Conservation (phyloP, 2,113 vertebrate species). For the Clinocottus analis region DNA sequence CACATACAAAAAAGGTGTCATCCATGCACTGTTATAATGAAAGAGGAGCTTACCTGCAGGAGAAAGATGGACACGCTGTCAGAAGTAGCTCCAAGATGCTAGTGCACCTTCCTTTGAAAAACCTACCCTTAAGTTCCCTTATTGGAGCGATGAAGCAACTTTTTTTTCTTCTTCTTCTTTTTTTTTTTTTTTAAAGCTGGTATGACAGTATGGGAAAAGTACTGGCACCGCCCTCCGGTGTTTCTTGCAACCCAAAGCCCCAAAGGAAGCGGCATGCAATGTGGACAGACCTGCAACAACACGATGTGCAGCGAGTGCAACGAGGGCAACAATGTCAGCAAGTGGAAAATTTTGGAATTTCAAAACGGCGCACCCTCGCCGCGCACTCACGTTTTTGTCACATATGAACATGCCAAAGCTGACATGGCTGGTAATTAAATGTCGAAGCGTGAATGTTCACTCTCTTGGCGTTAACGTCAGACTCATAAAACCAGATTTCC, state of each 20-base stretch:
- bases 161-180: not conserved
- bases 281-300: slow-evolving; percentile 40
- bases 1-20: not conserved
- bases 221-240: slow-evolving; percentile 58
- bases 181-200: slow-evolving; percentile 1
- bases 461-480: not conserved
- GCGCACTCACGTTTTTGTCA: not conserved
- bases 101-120: not conserved
- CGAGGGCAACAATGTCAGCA: not conserved
- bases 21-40: not conserved
- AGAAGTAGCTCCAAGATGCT: not conserved
- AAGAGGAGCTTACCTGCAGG: slow-evolving; percentile 39
- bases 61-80: not conserved
- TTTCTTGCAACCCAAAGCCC: slow-evolving; percentile 22
- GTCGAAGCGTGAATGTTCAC: not conserved
- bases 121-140: slow-evolving; percentile 16
- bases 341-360: slow-evolving; percentile 38
- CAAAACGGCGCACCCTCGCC: not conserved
- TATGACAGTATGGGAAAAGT: slow-evolving; percentile 62
- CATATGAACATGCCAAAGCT: not conserved
- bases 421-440: not conserved
- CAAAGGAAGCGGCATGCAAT: not conserved
- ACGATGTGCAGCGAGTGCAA: slow-evolving; percentile 17
- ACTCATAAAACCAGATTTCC: not conserved
- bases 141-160: slow-evolving; percentile 15